A percentile compares a stretch with the other conserved stretches of the same genome.
phyloP scores from a whole-genome alignment of 2,888 invertebrate species.

The Homarus gammarus region DNA sequence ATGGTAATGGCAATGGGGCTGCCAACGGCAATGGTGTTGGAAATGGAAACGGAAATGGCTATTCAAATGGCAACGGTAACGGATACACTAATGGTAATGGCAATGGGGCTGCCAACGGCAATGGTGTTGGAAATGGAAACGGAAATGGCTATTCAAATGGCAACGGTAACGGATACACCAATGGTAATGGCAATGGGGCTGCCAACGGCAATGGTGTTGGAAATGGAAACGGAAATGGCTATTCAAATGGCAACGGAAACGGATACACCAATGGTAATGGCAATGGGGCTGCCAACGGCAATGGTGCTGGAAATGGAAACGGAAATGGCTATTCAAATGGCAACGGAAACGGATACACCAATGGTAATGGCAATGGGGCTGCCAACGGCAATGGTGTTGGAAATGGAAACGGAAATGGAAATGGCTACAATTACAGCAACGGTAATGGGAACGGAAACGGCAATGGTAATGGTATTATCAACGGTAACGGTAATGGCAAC shows the following conservation, averaged over 20 bases:
- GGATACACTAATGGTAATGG: slow-evolving; percentile 5
- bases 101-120: background rate
- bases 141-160: background rate
- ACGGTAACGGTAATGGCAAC: background rate
- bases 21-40: slow-evolving; percentile 25
- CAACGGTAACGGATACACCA: background rate
- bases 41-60: background rate
- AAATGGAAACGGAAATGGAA: slow-evolving; percentile 9
- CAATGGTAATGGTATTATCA: background rate
- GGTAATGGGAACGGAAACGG: slow-evolving; percentile 19
- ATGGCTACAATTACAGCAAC: slow-evolving; percentile 4
- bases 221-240: slow-evolving; percentile 10
- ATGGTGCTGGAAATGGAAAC: background rate
- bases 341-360: background rate
- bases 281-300: slow-evolving; percentile 5
- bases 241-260: background rate
- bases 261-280: background rate
- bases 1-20: background rate
- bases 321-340: background rate
- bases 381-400: slow-evolving; percentile 20
- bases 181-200: background rate
- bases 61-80: slow-evolving; percentile 25
- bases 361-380: slow-evolving; percentile 3
- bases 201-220: background rate
- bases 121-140: slow-evolving; percentile 6